Base-by-base conservation (phyloP, 2,113 vertebrate species). In the Trochalopteron elliotii region DNA sequence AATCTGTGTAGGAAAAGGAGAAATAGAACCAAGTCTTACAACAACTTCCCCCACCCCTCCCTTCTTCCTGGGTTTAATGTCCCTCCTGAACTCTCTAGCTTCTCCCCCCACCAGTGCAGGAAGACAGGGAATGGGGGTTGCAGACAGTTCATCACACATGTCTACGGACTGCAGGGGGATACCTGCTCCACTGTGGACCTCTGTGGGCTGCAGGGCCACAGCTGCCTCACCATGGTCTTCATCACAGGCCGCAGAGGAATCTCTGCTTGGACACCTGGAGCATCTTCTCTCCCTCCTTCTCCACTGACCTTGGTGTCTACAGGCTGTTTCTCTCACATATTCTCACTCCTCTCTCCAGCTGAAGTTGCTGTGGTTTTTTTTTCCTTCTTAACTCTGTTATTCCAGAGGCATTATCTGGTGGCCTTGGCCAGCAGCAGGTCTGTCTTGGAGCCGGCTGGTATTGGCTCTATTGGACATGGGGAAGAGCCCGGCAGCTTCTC, bases 371-470 rank as follows among this genome's bases (percentile, higher is more conserved):
- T 33, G 11, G 1, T 1, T 4, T 5, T 53, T 53, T 50, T 50
- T 13, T 1, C 13, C 14, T 35, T n/a, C 56, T 64, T 35, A 77
- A 28, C 44, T 45, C 30, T 64, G 17, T 87, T 87, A 21, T 77
- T 50, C 18, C n/a, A 37, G 78, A 53, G 25, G 44, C 33, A 44
- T 20, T 53, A 11, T 42, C n/a, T 65, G 78, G 40, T 28, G 37
- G n/a, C 64, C n/a, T 64, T 64, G 50, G 64, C 50, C 49, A 65
- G 28, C 17, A 37, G 64, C 0, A 0, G 25, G 18, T 45, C 30
- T 0, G 0, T 40, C 15, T 52, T 53, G 57, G 71, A 59, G 33
- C 50, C 0, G 0, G 5, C 42, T 63, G 35, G 55, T 8, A 5
- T n/a, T 0, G 0, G 10, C 24, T 64, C 15, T 56, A 15, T 56